phyloP scores from a whole-genome alignment of 2,113 vertebrate species.

The Tetrao urogallus region DNA sequence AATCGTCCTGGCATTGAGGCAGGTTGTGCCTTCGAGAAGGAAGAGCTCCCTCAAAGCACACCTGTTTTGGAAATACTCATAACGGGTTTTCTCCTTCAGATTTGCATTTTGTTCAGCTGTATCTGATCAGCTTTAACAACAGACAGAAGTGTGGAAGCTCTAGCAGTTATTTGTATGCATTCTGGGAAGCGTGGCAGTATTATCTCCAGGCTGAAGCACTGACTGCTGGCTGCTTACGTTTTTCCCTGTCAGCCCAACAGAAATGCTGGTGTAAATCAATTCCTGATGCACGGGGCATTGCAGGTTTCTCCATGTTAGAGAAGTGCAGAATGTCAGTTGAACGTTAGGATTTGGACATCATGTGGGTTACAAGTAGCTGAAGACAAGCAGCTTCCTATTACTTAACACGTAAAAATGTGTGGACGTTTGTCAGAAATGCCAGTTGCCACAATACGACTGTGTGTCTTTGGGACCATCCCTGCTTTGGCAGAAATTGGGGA shows the following conservation, averaged over 20 bases:
- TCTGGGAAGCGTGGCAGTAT: not conserved
- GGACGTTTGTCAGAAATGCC: not conserved
- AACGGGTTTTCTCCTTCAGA: not conserved
- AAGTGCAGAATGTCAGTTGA: not conserved
- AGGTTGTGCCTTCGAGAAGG: not conserved
- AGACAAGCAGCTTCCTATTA: not conserved
- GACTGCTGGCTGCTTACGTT: not conserved
- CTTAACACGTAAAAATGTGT: not conserved
- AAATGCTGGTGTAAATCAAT: accelerated
- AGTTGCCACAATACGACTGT: accelerated
- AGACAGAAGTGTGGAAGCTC: accelerated
- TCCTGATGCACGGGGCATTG: not conserved
- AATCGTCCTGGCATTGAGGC: not conserved
- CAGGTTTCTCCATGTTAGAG: not conserved
- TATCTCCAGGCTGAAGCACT: not conserved
- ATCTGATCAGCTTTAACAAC: not conserved
- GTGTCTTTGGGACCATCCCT: not conserved
- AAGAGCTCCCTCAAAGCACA: not conserved
- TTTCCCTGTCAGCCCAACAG: not conserved
- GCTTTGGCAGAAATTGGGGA: not conserved
- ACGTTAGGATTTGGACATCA: not conserved
- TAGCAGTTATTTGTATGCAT: not conserved
- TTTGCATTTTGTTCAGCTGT: not conserved
- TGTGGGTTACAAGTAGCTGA: not conserved
- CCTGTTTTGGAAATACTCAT: not conserved